Evolutionary conservation across 2,888 invertebrate species (phyloP), one percentile per base, ranked within the genome.

Genomic region (Sialis fuliginosa): DNA sequence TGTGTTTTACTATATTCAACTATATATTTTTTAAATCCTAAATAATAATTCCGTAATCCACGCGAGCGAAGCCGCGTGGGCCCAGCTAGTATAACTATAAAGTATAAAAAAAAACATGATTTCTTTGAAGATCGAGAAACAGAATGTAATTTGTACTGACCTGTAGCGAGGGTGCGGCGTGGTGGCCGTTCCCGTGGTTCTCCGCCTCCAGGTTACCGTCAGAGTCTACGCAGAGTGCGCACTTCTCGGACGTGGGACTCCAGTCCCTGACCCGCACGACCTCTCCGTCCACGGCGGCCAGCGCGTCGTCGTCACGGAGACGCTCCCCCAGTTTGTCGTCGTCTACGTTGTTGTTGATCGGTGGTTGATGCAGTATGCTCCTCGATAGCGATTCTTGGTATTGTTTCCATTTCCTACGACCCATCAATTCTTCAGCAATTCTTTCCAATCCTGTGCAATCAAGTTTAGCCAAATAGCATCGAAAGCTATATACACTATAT

Each of bases 371-470:
- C 63, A 63, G 64, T 63, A 63, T 58, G 47, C 60, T 65, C 59
- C 65, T 65, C 57, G 63, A 63, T 63, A 65, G 64, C 58, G 65
- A 65, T 75, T 88, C 86, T 79, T 87, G 88, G 71, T 86, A 88
- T 74, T 84, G 79, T 79, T 86, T 86, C 88, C 89, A 89, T 88
- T 83, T 87, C 82, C 87, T 82, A 76, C 86, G 84, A 77, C 88
- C 89, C 89, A 89, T 88, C 80, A 88, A 86, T 84, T 88, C 88
- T 77, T 89, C 88, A 77, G 88, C 88, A 76, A 89, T 85, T 75
- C 87, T 82, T 85, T 89, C 88, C 85, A 89, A 79, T 80, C 88
- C 89, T 89, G 70, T 48, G 64, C 75, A 65, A 49, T 44, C 52
- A 34, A 44, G 47, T 7, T 37, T 6, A 7, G 22, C 22, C 22